Base-by-base conservation (phyloP, 2,113 vertebrate species). In the Sinocyclocheilus anshuiensis region DNA sequence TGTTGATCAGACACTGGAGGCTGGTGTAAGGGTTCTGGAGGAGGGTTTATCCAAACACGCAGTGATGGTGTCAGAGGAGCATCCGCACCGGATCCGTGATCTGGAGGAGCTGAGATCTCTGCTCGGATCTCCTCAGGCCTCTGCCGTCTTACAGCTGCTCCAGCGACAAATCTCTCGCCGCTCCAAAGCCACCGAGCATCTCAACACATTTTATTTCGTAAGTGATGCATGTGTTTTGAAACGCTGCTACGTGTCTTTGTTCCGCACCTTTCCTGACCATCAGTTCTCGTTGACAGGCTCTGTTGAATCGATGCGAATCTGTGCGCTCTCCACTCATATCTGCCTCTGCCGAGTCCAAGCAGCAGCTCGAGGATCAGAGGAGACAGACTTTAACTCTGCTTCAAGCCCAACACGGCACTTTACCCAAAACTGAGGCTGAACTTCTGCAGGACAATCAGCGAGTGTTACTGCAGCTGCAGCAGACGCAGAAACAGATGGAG, bases 1-100 rank as follows among this genome's bases (percentile, higher is more conserved):
- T 74, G 24, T 2, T 36, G 11, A 7, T 26, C 75, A 95, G 95
- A 91, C 92, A 88, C 91, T 94, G 90, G 42, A 39, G n/a, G 13
- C 4, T 9, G 29, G 90, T 82, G 61, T 88, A 39, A 86, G 83
- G n/a, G 87, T 82, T 36, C 88, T 95, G 2, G n/a, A 61, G 81
- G 83, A 79, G 2, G 76, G 59, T 71, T 18, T 91, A 24, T 8
- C 71, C 0, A 63, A 67, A 3, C 84, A 75, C 45, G 4, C 77
- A 13, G 10, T 2, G 1, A 85, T 85, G 2, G 6, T 92, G 63
- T 88, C 86, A 0, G 76, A 80, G 15, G 93, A 94, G 67, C 11
- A 83, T 36, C 18, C 3, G 7, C 83, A 81, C 15, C 69, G 78
- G 45, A 63, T 72, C 12, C 29, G 15, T 9, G 90, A 88, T 72